Evolutionary conservation across 2,888 invertebrate genomes (phyloP).

Genomic region (Ectropis crepuscularia): DNA sequence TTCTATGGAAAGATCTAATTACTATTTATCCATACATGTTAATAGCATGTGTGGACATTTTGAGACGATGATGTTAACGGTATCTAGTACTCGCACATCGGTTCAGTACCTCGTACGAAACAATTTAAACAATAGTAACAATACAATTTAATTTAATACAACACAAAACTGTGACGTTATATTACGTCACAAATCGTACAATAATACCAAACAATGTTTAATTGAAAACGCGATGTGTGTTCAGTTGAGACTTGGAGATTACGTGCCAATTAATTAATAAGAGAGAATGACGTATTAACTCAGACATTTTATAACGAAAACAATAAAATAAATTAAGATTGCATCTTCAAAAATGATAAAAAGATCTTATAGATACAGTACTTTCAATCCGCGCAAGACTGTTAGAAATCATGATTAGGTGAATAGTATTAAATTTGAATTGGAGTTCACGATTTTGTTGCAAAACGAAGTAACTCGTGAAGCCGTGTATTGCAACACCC

Average conservation of each 20-base stretch:
- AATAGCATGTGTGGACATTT: no score
- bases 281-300: slow-evolving; percentile 23
- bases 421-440: slow-evolving; percentile 25
- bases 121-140: no score
- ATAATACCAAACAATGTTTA: not conserved
- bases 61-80: no score
- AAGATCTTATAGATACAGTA: slow-evolving; percentile 23
- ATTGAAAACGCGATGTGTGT: slow-evolving; percentile 16
- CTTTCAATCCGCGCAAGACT: slow-evolving; percentile 37
- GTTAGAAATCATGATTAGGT: slow-evolving; percentile 33
- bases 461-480: slow-evolving; percentile 15
- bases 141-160: no score
- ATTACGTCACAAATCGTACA: not conserved
- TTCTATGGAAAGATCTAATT: no score
- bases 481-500: slow-evolving; percentile 58
- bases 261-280: slow-evolving; percentile 25
- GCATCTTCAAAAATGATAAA: slow-evolving; percentile 11
- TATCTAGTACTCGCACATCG: no score
- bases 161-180: not conserved
- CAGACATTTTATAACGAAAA: slow-evolving; percentile 23
- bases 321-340: slow-evolving; percentile 14
- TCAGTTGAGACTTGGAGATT: slow-evolving; percentile 18
- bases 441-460: slow-evolving; percentile 29
- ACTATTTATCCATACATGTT: no score
- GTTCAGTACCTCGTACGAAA: no score